These are phyloP conservation scores for Melanostoma scalare DNA, from an alignment of 2,888 invertebrate genomes.

Conservation along the genomic window DNA sequence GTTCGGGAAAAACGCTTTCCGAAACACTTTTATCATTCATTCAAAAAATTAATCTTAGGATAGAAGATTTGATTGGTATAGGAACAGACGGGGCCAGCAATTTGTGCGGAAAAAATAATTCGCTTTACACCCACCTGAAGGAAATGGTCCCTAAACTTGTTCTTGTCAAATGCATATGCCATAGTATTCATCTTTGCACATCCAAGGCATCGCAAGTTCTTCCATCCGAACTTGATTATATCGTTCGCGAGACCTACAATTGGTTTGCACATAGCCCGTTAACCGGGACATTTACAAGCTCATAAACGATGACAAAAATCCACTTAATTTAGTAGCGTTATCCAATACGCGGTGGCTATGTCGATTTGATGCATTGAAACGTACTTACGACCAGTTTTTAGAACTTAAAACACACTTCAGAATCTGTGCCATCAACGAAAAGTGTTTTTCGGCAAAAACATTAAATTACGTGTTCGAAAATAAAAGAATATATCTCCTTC, in stretches of 20 bases:
- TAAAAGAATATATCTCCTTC: neutral
- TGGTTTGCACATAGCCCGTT: constrained; percentile 25
- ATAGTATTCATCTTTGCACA: constrained; percentile 18
- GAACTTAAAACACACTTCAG: constrained; percentile 10
- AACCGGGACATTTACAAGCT: neutral
- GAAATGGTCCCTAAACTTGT: neutral
- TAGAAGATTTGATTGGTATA: neutral
- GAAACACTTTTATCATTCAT: too few relatives aligned
- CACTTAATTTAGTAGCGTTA: neutral
- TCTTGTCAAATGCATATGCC: constrained; percentile 12
- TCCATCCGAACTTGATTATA: constrained; percentile 23
- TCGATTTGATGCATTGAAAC: constrained; percentile 5
- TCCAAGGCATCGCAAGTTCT: constrained; percentile 14
- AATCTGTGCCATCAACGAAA: constrained; percentile 6
- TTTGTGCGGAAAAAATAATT: constrained; percentile 12
- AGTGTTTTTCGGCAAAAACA: neutral
- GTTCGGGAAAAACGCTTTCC: constrained; percentile 1
- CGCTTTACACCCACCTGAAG: constrained; percentile 8
- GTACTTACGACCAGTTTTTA: constrained; percentile 9
- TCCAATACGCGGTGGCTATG: constrained; percentile 2
- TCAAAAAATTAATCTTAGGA: neutral
- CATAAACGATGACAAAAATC: constrained; percentile 4
- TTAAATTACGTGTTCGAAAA: neutral
- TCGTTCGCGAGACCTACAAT: constrained; percentile 16
- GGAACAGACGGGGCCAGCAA: constrained; percentile 6